Conservation (phyloP, 2,797 vertebrate genomes). For the Acridotheres tristis region DNA sequence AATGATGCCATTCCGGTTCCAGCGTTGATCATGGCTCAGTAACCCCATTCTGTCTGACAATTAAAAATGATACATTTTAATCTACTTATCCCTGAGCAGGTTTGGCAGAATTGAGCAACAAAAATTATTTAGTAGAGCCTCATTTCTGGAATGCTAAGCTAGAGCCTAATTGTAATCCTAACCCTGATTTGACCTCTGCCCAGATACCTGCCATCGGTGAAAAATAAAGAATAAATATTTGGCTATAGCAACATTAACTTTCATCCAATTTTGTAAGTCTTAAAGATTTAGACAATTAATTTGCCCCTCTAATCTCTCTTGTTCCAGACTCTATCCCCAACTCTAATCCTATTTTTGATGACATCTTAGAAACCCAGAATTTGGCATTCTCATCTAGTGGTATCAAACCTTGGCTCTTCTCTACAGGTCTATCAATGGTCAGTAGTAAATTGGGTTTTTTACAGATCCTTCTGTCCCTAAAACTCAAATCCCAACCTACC, state of each 20-base stretch:
- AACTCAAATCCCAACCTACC: not conserved
- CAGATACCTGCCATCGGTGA: not conserved
- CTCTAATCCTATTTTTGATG: slow-evolving; percentile 34
- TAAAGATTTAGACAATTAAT: slow-evolving; percentile 36
- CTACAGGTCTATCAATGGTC: not conserved
- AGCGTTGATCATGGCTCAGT: slow-evolving; percentile 57
- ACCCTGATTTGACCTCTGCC: slow-evolving; percentile 36
- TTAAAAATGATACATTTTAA: slow-evolving; percentile 71
- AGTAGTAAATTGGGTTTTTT: not conserved
- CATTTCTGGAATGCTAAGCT: slow-evolving; percentile 5
- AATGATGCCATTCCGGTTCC: slow-evolving; percentile 39
- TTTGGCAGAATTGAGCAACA: slow-evolving; percentile 54
- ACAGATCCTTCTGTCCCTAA: not conserved
- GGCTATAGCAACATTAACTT: not conserved
- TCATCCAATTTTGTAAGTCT: slow-evolving; percentile 8
- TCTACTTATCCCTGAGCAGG: slow-evolving; percentile 62
- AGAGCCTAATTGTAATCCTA: slow-evolving; percentile 42
- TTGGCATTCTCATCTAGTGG: not conserved
- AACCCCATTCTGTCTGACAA: slow-evolving; percentile 70
- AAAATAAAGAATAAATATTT: slow-evolving; percentile 52
- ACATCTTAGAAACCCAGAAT: not conserved
- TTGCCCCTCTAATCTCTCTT: slow-evolving; percentile 14
- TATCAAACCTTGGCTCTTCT: slow-evolving; percentile 20
- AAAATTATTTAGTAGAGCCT: slow-evolving; percentile 39
- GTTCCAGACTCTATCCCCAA: not conserved